These are phyloP conservation scores for Poeciliopsis retropinna DNA, from an alignment of 2,113 vertebrate species.

Conservation along the genomic window DNA sequence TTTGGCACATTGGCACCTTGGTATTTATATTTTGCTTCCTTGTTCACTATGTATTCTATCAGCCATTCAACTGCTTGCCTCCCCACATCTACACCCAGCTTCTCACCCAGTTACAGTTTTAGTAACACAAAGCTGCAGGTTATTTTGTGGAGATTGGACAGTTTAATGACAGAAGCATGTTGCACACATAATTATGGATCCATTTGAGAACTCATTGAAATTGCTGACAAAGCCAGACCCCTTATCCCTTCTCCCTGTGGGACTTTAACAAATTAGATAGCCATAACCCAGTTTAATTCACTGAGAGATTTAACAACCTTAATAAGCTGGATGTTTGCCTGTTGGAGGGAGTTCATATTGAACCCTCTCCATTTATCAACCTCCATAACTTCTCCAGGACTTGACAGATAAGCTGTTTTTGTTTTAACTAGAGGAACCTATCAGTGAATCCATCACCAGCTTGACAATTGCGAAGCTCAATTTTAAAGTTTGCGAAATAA, in stretches of 20 bases:
- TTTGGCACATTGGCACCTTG: too few species aligned
- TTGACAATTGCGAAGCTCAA: conserved; percentile 7
- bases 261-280: background rate
- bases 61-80: too few species aligned
- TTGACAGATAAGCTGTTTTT: conserved; percentile 29
- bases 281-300: conserved; percentile 19
- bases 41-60: too few species aligned
- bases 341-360: conserved; percentile 25
- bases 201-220: background rate
- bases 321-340: conserved; percentile 21
- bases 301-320: conserved; percentile 8
- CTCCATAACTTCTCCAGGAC: background rate
- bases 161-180: conserved; percentile 17
- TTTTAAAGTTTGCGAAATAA: conserved; percentile 25
- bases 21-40: too few species aligned
- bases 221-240: background rate
- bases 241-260: background rate
- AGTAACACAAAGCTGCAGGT: background rate
- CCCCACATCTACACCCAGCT: too few species aligned
- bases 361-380: conserved; percentile 15
- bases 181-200: background rate
- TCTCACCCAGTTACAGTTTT: background rate
- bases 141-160: conserved; percentile 26
- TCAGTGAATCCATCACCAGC: conserved; percentile 14
- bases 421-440: conserved; percentile 16